These are phyloP conservation scores for Diceros bicornis DNA, from an alignment of 2,797 vertebrate genomes.

Conservation along the genomic window DNA sequence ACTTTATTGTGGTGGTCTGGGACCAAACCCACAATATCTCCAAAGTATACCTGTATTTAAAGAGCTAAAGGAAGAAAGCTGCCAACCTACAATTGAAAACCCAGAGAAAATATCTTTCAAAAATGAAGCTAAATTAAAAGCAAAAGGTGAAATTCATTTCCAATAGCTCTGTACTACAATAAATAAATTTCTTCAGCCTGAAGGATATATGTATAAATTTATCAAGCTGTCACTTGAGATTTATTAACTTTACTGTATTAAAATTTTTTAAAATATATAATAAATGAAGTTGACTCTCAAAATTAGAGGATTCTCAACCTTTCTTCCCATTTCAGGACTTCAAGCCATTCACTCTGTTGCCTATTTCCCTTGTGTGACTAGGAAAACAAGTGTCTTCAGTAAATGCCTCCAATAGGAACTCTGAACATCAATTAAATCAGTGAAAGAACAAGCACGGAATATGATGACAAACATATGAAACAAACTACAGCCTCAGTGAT, in stretches of 20 bases:
- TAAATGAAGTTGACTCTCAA: neutral
- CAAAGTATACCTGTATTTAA: neutral
- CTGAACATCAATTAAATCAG: neutral
- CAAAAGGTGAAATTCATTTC: neutral
- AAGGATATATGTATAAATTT: neutral
- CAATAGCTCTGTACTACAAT: neutral
- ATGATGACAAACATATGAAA: neutral
- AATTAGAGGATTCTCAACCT: neutral
- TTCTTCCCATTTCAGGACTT: constrained; percentile 17
- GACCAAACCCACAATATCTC: no score
- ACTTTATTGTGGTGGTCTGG: no score
- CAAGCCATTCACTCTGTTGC: neutral
- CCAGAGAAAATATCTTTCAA: neutral
- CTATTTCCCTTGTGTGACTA: neutral
- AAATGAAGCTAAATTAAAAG: constrained; percentile 21
- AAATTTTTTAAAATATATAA: neutral
- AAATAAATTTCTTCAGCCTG: neutral
- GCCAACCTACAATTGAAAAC: neutral
- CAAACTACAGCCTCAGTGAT: neutral
- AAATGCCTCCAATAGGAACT: neutral
- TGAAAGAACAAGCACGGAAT: neutral
- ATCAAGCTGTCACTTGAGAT: neutral
- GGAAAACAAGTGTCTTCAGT: constrained; percentile 28
- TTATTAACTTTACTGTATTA: constrained; percentile 3
- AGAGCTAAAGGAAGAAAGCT: neutral